phyloP scores from a whole-genome alignment of 2,113 vertebrate genomes.

The Oncorhynchus clarkii region DNA sequence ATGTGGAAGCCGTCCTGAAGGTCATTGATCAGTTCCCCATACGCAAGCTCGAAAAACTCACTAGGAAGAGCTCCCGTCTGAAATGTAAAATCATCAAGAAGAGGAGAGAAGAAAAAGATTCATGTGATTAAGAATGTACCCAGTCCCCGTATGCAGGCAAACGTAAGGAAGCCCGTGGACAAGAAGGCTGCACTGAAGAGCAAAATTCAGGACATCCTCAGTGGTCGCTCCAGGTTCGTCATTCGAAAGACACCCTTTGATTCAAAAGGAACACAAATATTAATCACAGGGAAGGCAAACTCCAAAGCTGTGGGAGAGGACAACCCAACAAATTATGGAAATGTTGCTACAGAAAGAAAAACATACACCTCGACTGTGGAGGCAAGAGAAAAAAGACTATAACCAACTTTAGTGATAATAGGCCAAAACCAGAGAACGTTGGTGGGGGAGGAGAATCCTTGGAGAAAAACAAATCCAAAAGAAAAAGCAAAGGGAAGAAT shows the following conservation, averaged over 20 bases:
- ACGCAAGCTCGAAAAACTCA: conserved; percentile 75
- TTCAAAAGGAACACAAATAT: background rate
- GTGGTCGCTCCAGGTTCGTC: conserved; percentile 69
- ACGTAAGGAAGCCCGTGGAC: conserved; percentile 46
- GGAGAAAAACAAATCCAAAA: conserved; percentile 51
- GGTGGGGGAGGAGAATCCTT: conserved; percentile 19
- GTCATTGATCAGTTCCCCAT: conserved; percentile 75
- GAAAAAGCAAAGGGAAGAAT: conserved; percentile 73
- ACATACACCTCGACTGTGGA: conserved; percentile 35
- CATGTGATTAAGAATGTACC: conserved; percentile 41
- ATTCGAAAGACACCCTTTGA: conserved; percentile 59
- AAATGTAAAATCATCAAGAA: conserved; percentile 71
- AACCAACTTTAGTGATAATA: background rate
- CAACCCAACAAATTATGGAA: background rate
- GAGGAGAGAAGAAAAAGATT: conserved; percentile 54
- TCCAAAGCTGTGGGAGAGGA: background rate
- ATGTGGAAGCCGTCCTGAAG: conserved; percentile 73
- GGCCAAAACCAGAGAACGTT: conserved; percentile 7
- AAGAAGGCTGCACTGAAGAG: conserved; percentile 68
- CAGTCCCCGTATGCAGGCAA: conserved; percentile 50
- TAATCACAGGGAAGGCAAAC: background rate
- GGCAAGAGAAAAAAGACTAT: conserved; percentile 14
- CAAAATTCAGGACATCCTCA: conserved; percentile 73
- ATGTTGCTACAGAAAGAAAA: conserved; percentile 27
- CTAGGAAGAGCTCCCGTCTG: conserved; percentile 60